Conservation (phyloP, 2,888 invertebrate genomes). For the Himalopsyche tibetana region DNA sequence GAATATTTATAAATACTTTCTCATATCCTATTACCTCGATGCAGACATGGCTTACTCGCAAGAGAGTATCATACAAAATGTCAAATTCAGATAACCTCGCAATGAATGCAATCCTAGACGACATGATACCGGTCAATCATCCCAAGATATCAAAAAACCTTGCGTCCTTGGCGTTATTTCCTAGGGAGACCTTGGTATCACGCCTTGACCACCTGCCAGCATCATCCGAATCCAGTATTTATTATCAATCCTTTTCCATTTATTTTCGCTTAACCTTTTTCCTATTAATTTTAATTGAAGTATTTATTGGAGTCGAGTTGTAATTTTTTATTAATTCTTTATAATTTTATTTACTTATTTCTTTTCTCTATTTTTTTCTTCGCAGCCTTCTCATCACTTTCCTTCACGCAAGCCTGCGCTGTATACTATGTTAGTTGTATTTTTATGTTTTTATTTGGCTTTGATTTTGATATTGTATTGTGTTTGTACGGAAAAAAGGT, state of each 20-base stretch:
- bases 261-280: too few species aligned
- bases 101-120: conserved; percentile 47
- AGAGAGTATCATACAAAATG: background rate
- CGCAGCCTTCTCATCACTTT: conserved; percentile 6
- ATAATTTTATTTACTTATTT: too few species aligned
- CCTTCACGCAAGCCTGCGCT: background rate
- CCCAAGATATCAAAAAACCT: conserved; percentile 53
- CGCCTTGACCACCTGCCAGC: background rate
- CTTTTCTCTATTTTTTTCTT: background rate
- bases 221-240: background rate
- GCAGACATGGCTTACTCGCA: background rate
- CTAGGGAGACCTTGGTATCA: conserved; percentile 16
- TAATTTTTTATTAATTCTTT: too few species aligned
- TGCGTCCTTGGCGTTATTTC: background rate
- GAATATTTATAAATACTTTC: too few species aligned
- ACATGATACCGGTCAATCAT: conserved; percentile 44
- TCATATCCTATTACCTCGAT: background rate
- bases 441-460: too few species aligned
- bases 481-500: too few species aligned
- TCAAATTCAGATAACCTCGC: background rate
- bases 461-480: too few species aligned
- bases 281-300: too few species aligned
- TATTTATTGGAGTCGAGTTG: too few species aligned
- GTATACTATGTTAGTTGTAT: background rate
- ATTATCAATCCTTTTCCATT: background rate